Conservation (phyloP, 2,888 invertebrate genomes). For the Allygus modestus region DNA sequence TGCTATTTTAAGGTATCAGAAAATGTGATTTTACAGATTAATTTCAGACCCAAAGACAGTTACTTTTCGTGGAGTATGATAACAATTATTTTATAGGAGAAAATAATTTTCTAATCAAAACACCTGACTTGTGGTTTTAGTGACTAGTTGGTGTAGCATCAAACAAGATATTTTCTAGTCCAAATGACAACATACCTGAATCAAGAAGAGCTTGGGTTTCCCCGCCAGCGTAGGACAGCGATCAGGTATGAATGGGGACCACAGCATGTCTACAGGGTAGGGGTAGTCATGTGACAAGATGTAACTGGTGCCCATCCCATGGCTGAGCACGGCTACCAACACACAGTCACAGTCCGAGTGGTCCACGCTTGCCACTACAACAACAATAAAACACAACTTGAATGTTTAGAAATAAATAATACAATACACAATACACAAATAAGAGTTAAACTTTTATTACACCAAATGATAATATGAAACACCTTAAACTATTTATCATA, state of each 20-base stretch:
- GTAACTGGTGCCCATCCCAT: conserved; percentile 77
- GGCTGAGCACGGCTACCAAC: conserved; percentile 77
- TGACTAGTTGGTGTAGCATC: too few relatives aligned
- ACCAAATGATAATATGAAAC: too few relatives aligned
- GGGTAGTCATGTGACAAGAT: conserved; percentile 77
- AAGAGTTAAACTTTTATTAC: neutral
- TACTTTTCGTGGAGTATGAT: too few relatives aligned
- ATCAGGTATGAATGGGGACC: conserved; percentile 78
- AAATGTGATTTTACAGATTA: too few relatives aligned
- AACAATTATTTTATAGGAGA: too few relatives aligned
- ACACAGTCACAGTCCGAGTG: conserved; percentile 78
- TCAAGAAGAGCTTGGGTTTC: conserved; percentile 81
- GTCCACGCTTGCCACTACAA: conserved; percentile 75
- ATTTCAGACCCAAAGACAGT: too few relatives aligned
- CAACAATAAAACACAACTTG: conserved; percentile 60
- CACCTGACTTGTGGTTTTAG: too few relatives aligned
- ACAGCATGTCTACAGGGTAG: conserved; percentile 76
- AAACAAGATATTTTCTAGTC: too few relatives aligned
- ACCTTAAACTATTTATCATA: neutral
- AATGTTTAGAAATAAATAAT: conserved; percentile 64
- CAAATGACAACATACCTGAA: conserved; percentile 75
- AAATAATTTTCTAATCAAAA: too few relatives aligned
- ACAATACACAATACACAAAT: conserved; percentile 65
- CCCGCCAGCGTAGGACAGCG: conserved; percentile 77
- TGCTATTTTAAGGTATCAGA: too few relatives aligned